Percentiles rank a stretch among this genome's conserved stretches.
Evolutionary conservation across 2,113 vertebrate species (phyloP).

Genomic region (Dromaius novaehollandiae): DNA sequence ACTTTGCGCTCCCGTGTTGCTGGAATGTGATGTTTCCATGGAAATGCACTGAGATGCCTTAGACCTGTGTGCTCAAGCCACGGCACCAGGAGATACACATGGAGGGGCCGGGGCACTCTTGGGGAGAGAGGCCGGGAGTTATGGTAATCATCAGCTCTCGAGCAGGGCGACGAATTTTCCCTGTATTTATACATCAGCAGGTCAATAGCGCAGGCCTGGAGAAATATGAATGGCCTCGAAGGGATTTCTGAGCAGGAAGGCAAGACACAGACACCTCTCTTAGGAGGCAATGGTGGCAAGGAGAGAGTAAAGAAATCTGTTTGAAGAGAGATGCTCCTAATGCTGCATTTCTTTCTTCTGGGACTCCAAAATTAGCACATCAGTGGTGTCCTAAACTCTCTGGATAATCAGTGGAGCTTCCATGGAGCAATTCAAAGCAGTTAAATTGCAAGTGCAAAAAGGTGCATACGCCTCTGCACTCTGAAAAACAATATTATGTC

Average conservation of each 20-base stretch:
- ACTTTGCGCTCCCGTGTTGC: not conserved
- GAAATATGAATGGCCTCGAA: fast-evolving
- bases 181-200: not conserved
- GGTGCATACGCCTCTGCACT: not conserved
- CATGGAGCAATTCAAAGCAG: not conserved
- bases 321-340: not conserved
- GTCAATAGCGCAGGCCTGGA: not conserved
- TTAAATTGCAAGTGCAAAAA: not conserved
- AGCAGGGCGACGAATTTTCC: not conserved
- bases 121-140: not conserved
- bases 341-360: not conserved
- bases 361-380: not conserved
- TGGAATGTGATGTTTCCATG: not conserved
- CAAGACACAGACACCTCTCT: not conserved
- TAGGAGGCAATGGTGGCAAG: not conserved
- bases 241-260: not conserved
- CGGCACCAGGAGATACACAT: fast-evolving
- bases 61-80: not conserved
- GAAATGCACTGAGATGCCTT: not conserved
- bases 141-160: fast-evolving
- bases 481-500: not conserved
- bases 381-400: not conserved
- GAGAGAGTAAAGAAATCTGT: not conserved
- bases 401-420: not conserved
- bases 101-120: not conserved